Evolutionary conservation across 2,888 invertebrate genomes (phyloP), one percentile per base, ranked within the genome.

Genomic region (Campopleginae sp.): DNA sequence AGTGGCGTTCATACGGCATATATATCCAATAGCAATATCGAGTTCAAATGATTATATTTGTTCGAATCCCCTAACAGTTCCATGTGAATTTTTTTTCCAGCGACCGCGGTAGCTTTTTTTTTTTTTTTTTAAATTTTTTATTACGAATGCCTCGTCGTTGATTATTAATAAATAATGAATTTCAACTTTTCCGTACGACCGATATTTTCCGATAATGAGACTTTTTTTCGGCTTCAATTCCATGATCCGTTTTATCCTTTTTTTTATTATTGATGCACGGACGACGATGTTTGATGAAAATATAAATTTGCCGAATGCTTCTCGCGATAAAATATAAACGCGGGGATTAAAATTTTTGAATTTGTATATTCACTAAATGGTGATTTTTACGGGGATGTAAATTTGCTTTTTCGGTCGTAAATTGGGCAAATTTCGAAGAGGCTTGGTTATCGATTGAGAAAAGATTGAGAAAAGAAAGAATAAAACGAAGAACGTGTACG

Each of bases 401-500:
- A n/a, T 10, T 51, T 51, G 3, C 0, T 33, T 23, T 46, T 27
- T 44, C 23, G 2, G 33, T 71, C 12, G 80, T 54, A 54, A 27
- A 33, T 66, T 58, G 82, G 72, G 81, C 46, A 54, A 79, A 44
- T 23, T 76, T 71, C 81, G 65, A 81, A 84, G 58, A 54, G 72
- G 71, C 63, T 63, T 44, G 14, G 46, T 74, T 74, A 74, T 82
- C 66, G 78, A 65, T 72, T 51, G 19, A 42, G 33, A 23, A 14
- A 54, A 48, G 42, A 70, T 51, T 31, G 33, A 17, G 38, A 71
- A 76, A n/a, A 66, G 8, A 48, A 65, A 63, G 31, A 48, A 71
- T 63, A 23, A 76, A 77, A 80, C 71, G 19, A 81, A 77, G 48
- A 48, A 72, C 75, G 77, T 79, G 76, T 86, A 86, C 58, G 75